phyloP scores from a whole-genome alignment of 2,888 invertebrate genomes.

The Apoderus coryli region DNA sequence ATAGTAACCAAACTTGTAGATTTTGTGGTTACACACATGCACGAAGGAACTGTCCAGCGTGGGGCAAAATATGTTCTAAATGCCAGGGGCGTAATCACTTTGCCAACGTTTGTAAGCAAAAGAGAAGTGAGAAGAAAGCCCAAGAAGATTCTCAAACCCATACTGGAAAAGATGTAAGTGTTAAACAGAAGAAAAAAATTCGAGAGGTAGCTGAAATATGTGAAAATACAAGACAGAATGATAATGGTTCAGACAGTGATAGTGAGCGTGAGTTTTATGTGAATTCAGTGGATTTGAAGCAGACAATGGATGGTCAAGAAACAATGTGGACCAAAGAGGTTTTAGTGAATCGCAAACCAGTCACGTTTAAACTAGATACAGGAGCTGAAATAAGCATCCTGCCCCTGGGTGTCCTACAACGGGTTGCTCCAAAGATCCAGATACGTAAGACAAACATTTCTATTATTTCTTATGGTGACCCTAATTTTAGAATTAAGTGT shows the following conservation, averaged over 20 bases:
- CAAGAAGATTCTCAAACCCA: too few species aligned
- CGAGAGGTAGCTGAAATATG: neutral
- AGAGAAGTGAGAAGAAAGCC: too few species aligned
- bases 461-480: conserved; percentile 13
- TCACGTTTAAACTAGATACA: conserved; percentile 11
- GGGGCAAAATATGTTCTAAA: too few species aligned
- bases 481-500: conserved; percentile 8
- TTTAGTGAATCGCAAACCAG: conserved; percentile 6
- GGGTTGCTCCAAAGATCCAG: too few species aligned
- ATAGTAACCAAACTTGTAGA: conserved; percentile 5
- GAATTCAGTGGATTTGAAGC: conserved; percentile 5
- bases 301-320: neutral
- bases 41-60: too few species aligned
- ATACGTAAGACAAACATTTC: conserved; percentile 10
- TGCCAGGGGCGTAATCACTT: too few species aligned
- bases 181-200: too few species aligned
- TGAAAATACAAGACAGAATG: neutral
- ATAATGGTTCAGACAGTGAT: too few species aligned
- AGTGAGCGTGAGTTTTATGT: conserved; percentile 9
- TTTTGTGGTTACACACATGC: conserved; percentile 8
- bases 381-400: conserved; percentile 12
- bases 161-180: too few species aligned
- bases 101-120: too few species aligned
- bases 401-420: conserved; percentile 6
- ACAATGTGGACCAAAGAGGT: conserved; percentile 10